phyloP scores from a whole-genome alignment of 2,888 invertebrate species.

The Odontocerum albicorne region DNA sequence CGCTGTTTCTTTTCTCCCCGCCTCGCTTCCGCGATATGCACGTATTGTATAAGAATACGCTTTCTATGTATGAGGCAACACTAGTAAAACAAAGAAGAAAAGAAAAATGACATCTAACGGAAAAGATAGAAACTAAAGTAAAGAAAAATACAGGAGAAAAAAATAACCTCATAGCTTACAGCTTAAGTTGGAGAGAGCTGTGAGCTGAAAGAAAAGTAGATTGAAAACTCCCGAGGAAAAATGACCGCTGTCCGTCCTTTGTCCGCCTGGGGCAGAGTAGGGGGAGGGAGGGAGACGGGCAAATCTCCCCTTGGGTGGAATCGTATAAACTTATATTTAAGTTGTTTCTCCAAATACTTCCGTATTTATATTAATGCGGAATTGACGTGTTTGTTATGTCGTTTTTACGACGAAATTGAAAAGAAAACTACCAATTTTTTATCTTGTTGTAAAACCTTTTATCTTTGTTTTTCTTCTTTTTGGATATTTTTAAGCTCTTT shows the following conservation, averaged over 20 bases:
- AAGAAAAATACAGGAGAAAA: slow-evolving; percentile 34
- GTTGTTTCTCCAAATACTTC: slow-evolving; percentile 31
- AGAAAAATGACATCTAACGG: slow-evolving; percentile 37
- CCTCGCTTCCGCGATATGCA: too few relatives aligned
- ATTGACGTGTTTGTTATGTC: background rate
- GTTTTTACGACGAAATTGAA: too few relatives aligned
- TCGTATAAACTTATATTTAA: slow-evolving; percentile 29
- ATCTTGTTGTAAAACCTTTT: too few relatives aligned
- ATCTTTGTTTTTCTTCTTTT: too few relatives aligned
- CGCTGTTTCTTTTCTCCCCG: too few relatives aligned
- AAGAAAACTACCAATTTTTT: too few relatives aligned
- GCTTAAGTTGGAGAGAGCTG: slow-evolving; percentile 37
- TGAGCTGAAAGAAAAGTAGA: slow-evolving; percentile 43
- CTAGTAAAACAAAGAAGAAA: slow-evolving; percentile 33
- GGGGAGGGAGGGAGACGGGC: slow-evolving; percentile 30
- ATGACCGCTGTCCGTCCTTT: slow-evolving; percentile 55
- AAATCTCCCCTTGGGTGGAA: slow-evolving; percentile 10
- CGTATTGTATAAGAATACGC: too few relatives aligned
- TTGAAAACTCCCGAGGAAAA: slow-evolving; percentile 54
- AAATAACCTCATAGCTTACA: slow-evolving; percentile 37
- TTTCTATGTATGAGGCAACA: slow-evolving; percentile 1
- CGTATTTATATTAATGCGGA: background rate
- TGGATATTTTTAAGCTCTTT: too few relatives aligned
- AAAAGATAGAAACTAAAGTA: slow-evolving; percentile 35
- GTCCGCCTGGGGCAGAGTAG: slow-evolving; percentile 42